Evolutionary conservation across 2,113 vertebrate genomes (phyloP).

Genomic region (Lepidiolamprologus cunningtoni): DNA sequence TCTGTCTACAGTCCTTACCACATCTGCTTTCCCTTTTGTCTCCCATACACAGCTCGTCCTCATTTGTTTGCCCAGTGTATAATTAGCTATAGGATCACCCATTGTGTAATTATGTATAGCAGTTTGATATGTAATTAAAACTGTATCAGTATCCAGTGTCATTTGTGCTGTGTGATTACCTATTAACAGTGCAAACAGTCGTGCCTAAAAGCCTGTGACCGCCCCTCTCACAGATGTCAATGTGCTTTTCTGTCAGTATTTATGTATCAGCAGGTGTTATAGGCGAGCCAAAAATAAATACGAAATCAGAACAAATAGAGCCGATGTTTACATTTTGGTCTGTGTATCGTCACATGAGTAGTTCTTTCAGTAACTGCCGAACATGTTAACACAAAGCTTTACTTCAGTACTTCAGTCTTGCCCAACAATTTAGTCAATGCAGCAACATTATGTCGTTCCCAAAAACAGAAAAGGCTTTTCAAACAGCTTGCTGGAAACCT

Average conservation of each 20-base stretch:
- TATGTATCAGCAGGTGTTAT: conserved; percentile 15
- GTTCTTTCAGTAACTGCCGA: background rate
- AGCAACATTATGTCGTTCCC: background rate
- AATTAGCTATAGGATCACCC: conserved; percentile 69
- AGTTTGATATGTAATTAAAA: conserved; percentile 71
- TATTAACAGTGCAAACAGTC: conserved; percentile 65
- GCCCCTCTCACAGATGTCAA: conserved; percentile 41
- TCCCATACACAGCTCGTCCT: conserved; percentile 35
- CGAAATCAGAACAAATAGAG: background rate
- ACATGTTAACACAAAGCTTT: background rate
- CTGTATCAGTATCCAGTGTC: conserved; percentile 60
- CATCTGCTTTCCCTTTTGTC: conserved; percentile 33
- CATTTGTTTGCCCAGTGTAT: conserved; percentile 61
- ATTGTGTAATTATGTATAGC: conserved; percentile 68
- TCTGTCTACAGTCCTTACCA: background rate
- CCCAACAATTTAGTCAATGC: background rate
- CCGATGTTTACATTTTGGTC: background rate
- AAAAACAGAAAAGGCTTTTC: conserved; percentile 17
- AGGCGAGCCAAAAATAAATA: background rate
- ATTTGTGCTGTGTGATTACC: conserved; percentile 64
- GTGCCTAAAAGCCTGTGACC: conserved; percentile 62
- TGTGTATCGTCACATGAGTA: background rate
- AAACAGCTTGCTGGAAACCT: conserved; percentile 32
- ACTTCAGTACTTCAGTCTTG: background rate
- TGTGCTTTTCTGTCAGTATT: conserved; percentile 8